These are phyloP conservation scores for Xyrauchen texanus DNA, from an alignment of 2,113 vertebrate genomes.

Conservation along the genomic window DNA sequence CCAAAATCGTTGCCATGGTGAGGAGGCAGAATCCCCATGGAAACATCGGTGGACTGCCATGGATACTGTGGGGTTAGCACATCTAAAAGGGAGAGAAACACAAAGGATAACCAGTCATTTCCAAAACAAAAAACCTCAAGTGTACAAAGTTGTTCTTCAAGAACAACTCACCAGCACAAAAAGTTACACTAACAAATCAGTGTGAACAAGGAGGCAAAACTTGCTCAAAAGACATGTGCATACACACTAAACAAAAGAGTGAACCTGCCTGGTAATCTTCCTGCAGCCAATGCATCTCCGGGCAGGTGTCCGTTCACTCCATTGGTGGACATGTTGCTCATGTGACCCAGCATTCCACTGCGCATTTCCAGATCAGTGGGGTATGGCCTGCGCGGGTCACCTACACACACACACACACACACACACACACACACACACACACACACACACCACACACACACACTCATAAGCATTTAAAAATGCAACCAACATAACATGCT, in stretches of 20 bases:
- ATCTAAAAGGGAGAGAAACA: slow-evolving; percentile 70
- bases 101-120: not conserved
- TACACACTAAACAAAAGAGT: not conserved
- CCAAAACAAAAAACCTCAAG: not conserved
- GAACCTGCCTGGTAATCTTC: slow-evolving; percentile 78
- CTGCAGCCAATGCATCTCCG: slow-evolving; percentile 90
- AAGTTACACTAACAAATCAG: no score
- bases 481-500: no score
- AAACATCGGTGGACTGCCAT: slow-evolving; percentile 92
- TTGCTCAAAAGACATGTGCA: not conserved
- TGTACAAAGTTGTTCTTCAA: not conserved
- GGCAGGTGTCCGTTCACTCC: slow-evolving; percentile 96
- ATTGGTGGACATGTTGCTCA: slow-evolving; percentile 93
- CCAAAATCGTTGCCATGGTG: slow-evolving; percentile 94
- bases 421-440: no score
- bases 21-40: slow-evolving; percentile 91
- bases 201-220: not conserved
- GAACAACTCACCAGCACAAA: no score
- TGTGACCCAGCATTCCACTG: slow-evolving; percentile 92
- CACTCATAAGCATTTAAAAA: no score
- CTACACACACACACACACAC: slow-evolving; percentile 66
- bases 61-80: slow-evolving; percentile 94
- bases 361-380: slow-evolving; percentile 98
- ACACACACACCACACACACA: slow-evolving; percentile 4
- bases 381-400: slow-evolving; percentile 92